A percentile compares a stretch with the other conserved stretches of the same genome.
Conservation (phyloP, 92 coral and sea anemone genomes). For the Phymanthus crucifer region DNA sequence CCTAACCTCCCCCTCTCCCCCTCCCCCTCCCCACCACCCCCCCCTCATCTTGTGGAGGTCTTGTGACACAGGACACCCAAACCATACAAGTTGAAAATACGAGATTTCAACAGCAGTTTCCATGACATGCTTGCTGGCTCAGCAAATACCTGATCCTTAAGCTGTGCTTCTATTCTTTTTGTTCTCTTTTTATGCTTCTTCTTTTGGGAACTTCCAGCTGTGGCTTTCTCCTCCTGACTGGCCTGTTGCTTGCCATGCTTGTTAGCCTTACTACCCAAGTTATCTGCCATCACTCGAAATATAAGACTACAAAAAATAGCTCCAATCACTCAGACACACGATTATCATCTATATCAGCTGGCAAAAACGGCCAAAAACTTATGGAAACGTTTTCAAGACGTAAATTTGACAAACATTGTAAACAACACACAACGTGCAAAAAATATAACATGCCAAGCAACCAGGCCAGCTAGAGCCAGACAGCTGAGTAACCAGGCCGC, state of each 20-base stretch:
- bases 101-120: background rate
- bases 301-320: background rate
- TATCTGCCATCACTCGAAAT: background rate
- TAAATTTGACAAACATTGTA: background rate
- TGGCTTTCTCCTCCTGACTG: constrained; percentile 8
- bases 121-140: background rate
- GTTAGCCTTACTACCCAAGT: constrained; percentile 8
- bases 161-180: constrained; percentile 65
- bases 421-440: background rate
- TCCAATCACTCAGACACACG: background rate
- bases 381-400: background rate
- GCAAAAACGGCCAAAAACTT: background rate
- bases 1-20: too few species aligned
- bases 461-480: background rate
- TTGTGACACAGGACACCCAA: background rate
- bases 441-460: background rate
- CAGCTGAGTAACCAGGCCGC: constrained; percentile 10
- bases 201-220: constrained; percentile 23
- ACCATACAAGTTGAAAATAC: background rate
- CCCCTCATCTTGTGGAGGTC: background rate
- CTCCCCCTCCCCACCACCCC: background rate
- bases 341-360: background rate
- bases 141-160: constrained; percentile 74
- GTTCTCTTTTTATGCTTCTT: constrained; percentile 85
- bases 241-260: constrained; percentile 9